Percentiles rank a stretch among this genome's conserved stretches.
Evolutionary conservation across 1,140 invertebrate genomes (phyloP).

Genomic region (Mercenaria mercenaria): DNA sequence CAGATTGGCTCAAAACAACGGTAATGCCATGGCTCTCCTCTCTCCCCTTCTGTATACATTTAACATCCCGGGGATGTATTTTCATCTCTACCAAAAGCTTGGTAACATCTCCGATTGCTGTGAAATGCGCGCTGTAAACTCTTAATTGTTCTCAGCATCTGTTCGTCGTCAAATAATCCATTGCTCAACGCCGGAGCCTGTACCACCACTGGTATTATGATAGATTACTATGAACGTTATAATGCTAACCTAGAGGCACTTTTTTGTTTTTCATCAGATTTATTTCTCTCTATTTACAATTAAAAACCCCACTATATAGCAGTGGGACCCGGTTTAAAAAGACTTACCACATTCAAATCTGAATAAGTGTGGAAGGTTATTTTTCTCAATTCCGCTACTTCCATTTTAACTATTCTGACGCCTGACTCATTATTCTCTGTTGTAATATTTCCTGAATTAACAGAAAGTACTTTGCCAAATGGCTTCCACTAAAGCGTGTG

Average conservation of each 20-base stretch:
- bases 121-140: neutral
- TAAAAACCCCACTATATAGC: no score
- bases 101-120: neutral
- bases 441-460: neutral
- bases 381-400: neutral
- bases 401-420: neutral
- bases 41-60: neutral
- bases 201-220: neutral
- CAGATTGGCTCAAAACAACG: no score
- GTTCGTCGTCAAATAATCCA: neutral
- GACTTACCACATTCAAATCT: neutral
- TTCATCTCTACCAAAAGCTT: neutral
- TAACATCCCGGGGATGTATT: neutral
- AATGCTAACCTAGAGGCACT: no score
- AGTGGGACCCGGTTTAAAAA: no score
- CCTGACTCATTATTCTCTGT: neutral
- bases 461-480: neutral
- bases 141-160: neutral
- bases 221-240: no score
- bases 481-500: neutral
- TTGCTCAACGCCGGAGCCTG: neutral
- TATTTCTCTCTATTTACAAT: no score
- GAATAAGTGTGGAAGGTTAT: neutral
- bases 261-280: no score
- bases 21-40: neutral